Evolutionary conservation across 2,113 vertebrate species (phyloP).

Genomic region (Oryzias javanicus): DNA sequence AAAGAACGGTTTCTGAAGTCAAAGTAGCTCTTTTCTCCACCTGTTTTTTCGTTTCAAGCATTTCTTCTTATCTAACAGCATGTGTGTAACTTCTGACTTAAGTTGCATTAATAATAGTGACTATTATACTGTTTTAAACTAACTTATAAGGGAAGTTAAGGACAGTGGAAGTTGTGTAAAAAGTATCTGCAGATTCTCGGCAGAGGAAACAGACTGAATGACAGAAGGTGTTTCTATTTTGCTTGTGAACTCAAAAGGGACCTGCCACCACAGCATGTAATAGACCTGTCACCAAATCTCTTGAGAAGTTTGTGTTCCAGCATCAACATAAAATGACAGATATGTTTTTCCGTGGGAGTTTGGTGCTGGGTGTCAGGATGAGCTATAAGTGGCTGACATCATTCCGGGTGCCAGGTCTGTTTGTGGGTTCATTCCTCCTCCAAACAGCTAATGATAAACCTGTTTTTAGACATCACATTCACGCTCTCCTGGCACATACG

Average conservation of each 20-base stretch:
- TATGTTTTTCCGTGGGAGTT: conserved; percentile 45
- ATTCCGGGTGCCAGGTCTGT: conserved; percentile 42
- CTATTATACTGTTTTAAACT: conserved; percentile 40
- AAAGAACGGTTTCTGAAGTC: too few species aligned
- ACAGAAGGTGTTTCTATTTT: conserved; percentile 13
- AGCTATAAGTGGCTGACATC: conserved; percentile 63
- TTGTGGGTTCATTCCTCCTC: conserved; percentile 52
- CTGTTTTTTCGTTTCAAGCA: too few species aligned
- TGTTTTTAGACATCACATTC: conserved; percentile 57
- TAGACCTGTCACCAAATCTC: conserved; percentile 39
- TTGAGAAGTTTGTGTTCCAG: conserved; percentile 31
- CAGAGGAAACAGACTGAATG: background rate
- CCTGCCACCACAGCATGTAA: conserved; percentile 14
- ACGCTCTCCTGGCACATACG: conserved; percentile 32
- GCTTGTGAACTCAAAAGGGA: conserved; percentile 4
- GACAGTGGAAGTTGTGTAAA: conserved; percentile 21
- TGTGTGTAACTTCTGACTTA: conserved; percentile 14
- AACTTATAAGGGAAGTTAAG: conserved; percentile 6
- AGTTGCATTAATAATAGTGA: conserved; percentile 59
- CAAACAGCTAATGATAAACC: conserved; percentile 63
- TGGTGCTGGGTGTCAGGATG: conserved; percentile 49
- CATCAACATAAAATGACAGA: conserved; percentile 54
- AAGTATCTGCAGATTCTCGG: conserved; percentile 10
- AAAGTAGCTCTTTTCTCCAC: too few species aligned
- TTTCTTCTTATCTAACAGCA: too few species aligned